Evolutionary conservation across 2,888 invertebrate genomes (phyloP), one percentile per base, ranked within the genome.

Genomic region (Phlogophora meticulosa): DNA sequence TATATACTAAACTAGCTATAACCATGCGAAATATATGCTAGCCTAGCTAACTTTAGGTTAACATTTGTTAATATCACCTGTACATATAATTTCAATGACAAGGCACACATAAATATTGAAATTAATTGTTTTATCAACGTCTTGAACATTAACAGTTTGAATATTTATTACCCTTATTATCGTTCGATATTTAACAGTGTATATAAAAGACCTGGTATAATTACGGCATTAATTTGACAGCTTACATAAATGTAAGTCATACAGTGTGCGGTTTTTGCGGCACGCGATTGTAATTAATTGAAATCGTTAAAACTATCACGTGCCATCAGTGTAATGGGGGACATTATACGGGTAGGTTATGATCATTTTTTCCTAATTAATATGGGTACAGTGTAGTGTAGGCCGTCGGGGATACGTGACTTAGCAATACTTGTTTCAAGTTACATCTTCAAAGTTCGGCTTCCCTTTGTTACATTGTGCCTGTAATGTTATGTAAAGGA

Each of bases 301-400:
- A 63, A 59, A 78, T 79, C 64, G 63, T 80, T 81, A 82, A 67
- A 74, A 75, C 51, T 82, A 82, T 82, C 82, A 72, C 62, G 62
- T 62, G 58, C 66, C 72, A 78, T 73, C 72, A 78, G 71, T 75
- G 66, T 71, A 69, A 80, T 80, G 49, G 78, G 78, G 76, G 70
- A 72, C 66, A 78, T 67, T 80, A 82, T 82, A 80, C 79, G 82
- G 80, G 82, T 77, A 67, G 71, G 58, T 66, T 78, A 78, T 81
- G 70, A 68, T 48, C 51, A 67, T 70, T 81, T 80, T 74, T 76
- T 68, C 32, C 56, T 70, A 72, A 80, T 80, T 80, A 72, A 70
- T 67, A 80, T 80, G 75, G 75, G 60, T 42, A 67, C 52, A 60
- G 60, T 74, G 72, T 64, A 40, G 38, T 67, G 52, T 66, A 59